A percentile compares a stretch with the other conserved stretches of the same genome.
Conservation (phyloP, 2,113 vertebrate genomes). For the Puntigrus tetrazona region DNA sequence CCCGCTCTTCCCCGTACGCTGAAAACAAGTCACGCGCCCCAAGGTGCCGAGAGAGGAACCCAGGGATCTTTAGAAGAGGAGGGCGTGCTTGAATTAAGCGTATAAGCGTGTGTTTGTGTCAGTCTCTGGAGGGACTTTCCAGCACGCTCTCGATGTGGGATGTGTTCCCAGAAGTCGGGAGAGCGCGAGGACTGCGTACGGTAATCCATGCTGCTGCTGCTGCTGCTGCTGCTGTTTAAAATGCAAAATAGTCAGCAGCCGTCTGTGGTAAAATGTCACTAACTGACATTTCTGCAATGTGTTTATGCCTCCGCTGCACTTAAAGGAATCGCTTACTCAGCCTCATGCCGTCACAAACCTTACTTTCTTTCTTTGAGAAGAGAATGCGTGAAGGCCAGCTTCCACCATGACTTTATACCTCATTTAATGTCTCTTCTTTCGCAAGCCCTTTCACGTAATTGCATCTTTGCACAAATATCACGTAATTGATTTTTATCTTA, state of each 20-base stretch:
- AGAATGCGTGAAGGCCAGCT: not conserved
- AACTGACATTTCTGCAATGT: slow-evolving; percentile 5
- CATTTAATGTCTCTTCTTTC: too few species aligned
- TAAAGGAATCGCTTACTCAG: not conserved
- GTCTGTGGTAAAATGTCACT: not conserved
- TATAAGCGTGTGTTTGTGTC: not conserved
- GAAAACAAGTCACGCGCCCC: slow-evolving; percentile 33
- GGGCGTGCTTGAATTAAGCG: slow-evolving; percentile 29
- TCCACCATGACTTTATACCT: not conserved
- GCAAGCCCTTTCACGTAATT: too few species aligned
- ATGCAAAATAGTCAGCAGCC: slow-evolving; percentile 7
- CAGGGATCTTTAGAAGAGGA: slow-evolving; percentile 35
- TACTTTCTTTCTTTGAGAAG: not conserved
- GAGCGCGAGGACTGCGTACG: not conserved
- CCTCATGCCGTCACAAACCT: not conserved
- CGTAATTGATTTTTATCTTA: too few species aligned
- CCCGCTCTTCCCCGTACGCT: not conserved
- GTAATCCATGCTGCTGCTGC: slow-evolving; percentile 28
- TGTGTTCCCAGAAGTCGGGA: slow-evolving; percentile 46
- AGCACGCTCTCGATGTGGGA: slow-evolving; percentile 34
- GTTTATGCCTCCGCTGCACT: not conserved
- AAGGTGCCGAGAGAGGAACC: slow-evolving; percentile 24
- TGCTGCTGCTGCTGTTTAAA: slow-evolving; percentile 23
- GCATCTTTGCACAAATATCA: too few species aligned
- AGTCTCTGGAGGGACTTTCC: slow-evolving; percentile 49